Evolutionary conservation across 2,113 vertebrate species (phyloP).

Genomic region (Hippocampus guttulatus): DNA sequence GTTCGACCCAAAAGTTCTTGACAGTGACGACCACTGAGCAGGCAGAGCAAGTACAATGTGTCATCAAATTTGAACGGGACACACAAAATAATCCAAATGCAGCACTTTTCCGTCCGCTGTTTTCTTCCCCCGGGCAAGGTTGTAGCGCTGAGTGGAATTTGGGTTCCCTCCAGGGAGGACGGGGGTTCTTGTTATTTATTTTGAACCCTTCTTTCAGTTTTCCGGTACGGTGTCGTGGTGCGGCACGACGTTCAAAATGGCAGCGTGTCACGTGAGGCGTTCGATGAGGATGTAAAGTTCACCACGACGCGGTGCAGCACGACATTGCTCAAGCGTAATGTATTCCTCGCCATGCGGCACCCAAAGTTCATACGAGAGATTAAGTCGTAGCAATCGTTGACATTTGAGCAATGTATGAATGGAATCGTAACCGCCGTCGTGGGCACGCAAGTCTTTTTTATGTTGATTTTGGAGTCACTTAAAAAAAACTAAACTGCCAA

Average conservation of each 20-base stretch:
- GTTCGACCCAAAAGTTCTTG: conserved; percentile 6
- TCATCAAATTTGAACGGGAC: conserved; percentile 32
- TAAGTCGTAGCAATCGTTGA: conserved; percentile 55
- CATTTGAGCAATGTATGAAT: conserved; percentile 48
- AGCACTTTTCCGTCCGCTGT: conserved; percentile 57
- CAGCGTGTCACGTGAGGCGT: conserved; percentile 13
- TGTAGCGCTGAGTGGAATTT: conserved; percentile 43
- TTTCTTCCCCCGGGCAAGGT: conserved; percentile 46
- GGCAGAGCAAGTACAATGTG: conserved; percentile 17
- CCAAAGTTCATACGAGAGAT: conserved; percentile 49
- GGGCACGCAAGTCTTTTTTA: neutral
- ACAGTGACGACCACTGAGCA: conserved; percentile 5
- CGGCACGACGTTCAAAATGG: neutral
- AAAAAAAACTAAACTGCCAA: neutral
- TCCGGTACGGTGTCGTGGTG: too few relatives aligned
- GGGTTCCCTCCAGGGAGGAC: conserved; percentile 8
- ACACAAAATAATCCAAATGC: conserved; percentile 43
- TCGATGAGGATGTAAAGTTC: conserved; percentile 35
- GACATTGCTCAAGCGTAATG: conserved; percentile 49
- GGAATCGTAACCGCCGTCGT: neutral
- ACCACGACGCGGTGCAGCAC: conserved; percentile 35
- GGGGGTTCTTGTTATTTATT: conserved; percentile 20
- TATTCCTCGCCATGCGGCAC: conserved; percentile 58
- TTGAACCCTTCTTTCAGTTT: conserved; percentile 22
- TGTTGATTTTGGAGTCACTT: neutral